Base-by-base conservation (phyloP, 2,113 vertebrate species). In the Emydura subglobosa region DNA sequence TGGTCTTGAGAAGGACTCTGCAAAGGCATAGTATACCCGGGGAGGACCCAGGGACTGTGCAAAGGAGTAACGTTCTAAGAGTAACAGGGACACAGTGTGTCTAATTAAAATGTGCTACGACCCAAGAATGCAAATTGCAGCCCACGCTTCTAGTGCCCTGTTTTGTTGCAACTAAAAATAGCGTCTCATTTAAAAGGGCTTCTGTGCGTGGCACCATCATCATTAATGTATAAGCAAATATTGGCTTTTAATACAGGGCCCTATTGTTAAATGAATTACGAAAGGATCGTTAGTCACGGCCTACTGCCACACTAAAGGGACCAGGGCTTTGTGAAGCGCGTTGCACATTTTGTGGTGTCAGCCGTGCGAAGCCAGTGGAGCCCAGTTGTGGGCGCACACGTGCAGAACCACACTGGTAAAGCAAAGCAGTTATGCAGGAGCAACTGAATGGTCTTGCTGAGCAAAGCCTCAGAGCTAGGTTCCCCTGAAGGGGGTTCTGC, bases 1-100 rank as follows among this genome's bases (percentile, higher is more conserved):
- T 42, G 19, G n/a, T 74, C n/a, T 74, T 74, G 19, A 42, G 22
- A 42, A 74, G 39, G 68, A 74, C 68, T 11, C 68, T 11, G 10
- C 2, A 74, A 42, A 74, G 21, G 21, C 94, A 82, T 94, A 90
- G 65, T 78, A 92, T 92, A n/a, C 79, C 54, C 91, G 95, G 92
- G 50, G 88, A 50, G 10, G 39, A 24, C 39, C n/a, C 19, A 84
- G 74, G 53, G 21, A 19, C 5, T 86, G 44, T 65, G n/a, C 25
- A 79, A 87, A 39, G 79, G 47, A 86, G 14, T 19, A 89, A 82
- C 4, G 65, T 47, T 83, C 39, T 88, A 83, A 53, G 3, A 68
- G 49, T 89, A 76, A 57, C 87, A 34, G 59, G 25, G 53, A 14
- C 31, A 25, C 1, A 2, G 17, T 2, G 6, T 49, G 31, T 89